phyloP scores from a whole-genome alignment of 2,888 invertebrate genomes.

The Entomobrya proxima region DNA sequence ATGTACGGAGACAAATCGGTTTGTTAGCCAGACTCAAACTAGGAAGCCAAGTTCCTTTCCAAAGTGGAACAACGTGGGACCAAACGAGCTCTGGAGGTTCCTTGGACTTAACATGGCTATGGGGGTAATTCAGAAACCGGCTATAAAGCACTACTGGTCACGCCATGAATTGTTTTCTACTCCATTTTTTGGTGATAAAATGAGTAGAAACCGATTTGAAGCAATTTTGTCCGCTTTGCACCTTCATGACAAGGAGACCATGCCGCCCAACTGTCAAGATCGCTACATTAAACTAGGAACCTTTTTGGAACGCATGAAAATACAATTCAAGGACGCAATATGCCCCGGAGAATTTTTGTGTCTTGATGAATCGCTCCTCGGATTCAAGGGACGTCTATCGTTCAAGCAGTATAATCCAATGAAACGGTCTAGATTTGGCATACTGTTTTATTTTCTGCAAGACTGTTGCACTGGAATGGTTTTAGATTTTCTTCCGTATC shows the following conservation, averaged over 20 bases:
- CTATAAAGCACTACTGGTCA: constrained; percentile 59
- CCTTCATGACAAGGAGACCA: constrained; percentile 25
- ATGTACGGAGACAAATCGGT: constrained; percentile 28
- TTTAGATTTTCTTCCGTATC: constrained; percentile 54
- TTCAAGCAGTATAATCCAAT: constrained; percentile 68
- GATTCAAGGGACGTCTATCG: constrained; percentile 62
- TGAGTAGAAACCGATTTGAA: constrained; percentile 58
- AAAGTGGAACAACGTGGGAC: constrained; percentile 7
- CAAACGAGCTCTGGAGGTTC: constrained; percentile 61
- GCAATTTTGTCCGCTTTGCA: constrained; percentile 50
- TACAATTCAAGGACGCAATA: not conserved
- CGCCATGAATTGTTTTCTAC: constrained; percentile 27
- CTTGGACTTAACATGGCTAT: constrained; percentile 49
- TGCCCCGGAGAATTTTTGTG: constrained; percentile 45
- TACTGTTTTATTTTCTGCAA: constrained; percentile 63
- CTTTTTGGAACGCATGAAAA: constrained; percentile 39
- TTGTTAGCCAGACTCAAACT: not conserved
- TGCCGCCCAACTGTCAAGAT: not conserved
- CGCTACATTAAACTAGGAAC: constrained; percentile 59
- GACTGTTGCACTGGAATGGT: constrained; percentile 44
- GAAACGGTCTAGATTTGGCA: constrained; percentile 66
- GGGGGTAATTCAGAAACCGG: constrained; percentile 57
- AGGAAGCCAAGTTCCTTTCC: constrained; percentile 11
- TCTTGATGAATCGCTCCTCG: constrained; percentile 65
- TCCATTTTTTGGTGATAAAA: constrained; percentile 50